Base-by-base conservation (phyloP, 1,140 invertebrate genomes). In the Periplaneta americana region DNA sequence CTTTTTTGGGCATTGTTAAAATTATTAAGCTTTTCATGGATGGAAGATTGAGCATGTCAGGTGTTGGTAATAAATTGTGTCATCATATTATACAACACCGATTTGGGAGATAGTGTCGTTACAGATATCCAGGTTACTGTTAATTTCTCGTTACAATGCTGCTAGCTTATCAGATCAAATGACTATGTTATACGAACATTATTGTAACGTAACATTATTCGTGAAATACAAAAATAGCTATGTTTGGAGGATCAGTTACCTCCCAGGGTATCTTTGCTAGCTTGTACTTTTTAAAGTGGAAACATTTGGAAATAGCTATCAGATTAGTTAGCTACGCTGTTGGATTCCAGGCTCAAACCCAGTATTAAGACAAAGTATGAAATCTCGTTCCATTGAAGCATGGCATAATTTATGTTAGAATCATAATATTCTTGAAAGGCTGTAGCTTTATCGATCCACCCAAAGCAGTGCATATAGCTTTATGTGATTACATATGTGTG, bases 1-100 rank as follows among this genome's bases (percentile, higher is more conserved):
- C 48, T n/a, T n/a, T n/a, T 48, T n/a, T 66, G 48, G 35, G 76
- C 76, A 28, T 78, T 78, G 76, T 78, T 78, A 37, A 66, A 66
- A 66, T 66, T 66, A 28, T 66, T 66, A 66, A 28, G 48, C 48
- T 66, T 66, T 48, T 48, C 13, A 28, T 66, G 48, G 28, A 2
- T 28, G 22, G 11, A n/a, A 8, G n/a, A 66, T 28, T 28, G 48
- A 66, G 22, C 22, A n/a, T 0, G 28, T 66, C 22, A 66, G 22
- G n/a, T n/a, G n/a, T n/a, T n/a, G n/a, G n/a, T n/a, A n/a, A n/a
- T n/a, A n/a, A n/a, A n/a, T n/a, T n/a, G n/a, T n/a, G n/a, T n/a
- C n/a, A n/a, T n/a, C n/a, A n/a, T n/a, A n/a, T n/a, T n/a, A n/a
- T n/a, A n/a, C n/a, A n/a, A n/a, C n/a, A n/a, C n/a, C n/a, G n/a